These are phyloP conservation scores for Eleutherodactylus coqui DNA, from an alignment of 2,797 vertebrate species.

Conservation along the genomic window DNA sequence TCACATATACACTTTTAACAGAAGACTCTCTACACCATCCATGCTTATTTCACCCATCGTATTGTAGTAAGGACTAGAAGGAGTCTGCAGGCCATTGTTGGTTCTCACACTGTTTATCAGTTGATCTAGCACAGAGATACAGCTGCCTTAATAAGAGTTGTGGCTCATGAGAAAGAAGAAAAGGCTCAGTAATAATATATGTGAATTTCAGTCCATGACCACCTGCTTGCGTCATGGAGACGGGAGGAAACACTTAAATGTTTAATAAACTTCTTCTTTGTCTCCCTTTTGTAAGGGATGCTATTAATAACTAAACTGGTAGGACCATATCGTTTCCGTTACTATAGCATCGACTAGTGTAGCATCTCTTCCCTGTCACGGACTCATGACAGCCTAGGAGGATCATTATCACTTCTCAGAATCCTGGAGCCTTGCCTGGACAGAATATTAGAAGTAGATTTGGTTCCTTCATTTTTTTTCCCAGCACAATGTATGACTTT, in stretches of 20 bases:
- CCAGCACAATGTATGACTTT: not conserved
- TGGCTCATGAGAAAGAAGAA: slow-evolving; percentile 52
- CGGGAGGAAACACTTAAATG: slow-evolving; percentile 76
- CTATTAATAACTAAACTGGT: slow-evolving; percentile 69
- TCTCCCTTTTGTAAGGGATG: slow-evolving; percentile 74
- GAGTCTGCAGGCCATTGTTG: not conserved
- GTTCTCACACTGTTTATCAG: slow-evolving; percentile 23
- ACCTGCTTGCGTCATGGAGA: slow-evolving; percentile 64
- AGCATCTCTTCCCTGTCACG: slow-evolving; percentile 67
- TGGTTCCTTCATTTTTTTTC: slow-evolving; percentile 1
- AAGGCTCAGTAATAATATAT: slow-evolving; percentile 62
- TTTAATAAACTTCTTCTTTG: slow-evolving; percentile 79
- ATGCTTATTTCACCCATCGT: not conserved
- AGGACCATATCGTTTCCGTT: slow-evolving; percentile 75
- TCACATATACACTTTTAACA: not conserved
- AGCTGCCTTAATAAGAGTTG: slow-evolving; percentile 49
- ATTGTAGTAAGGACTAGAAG: not conserved
- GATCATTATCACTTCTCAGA: slow-evolving; percentile 65
- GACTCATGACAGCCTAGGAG: slow-evolving; percentile 63
- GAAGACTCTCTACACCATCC: not conserved
- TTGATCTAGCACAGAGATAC: slow-evolving; percentile 2
- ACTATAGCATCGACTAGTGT: slow-evolving; percentile 80
- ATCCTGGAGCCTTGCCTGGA: slow-evolving; percentile 43
- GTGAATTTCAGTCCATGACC: slow-evolving; percentile 53
- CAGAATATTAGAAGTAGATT: slow-evolving; percentile 29